Percentiles rank a stretch among this genome's conserved stretches.
These are phyloP conservation scores for Agrotis clavis DNA, from an alignment of 2,888 invertebrate genomes.

Conservation along the genomic window DNA sequence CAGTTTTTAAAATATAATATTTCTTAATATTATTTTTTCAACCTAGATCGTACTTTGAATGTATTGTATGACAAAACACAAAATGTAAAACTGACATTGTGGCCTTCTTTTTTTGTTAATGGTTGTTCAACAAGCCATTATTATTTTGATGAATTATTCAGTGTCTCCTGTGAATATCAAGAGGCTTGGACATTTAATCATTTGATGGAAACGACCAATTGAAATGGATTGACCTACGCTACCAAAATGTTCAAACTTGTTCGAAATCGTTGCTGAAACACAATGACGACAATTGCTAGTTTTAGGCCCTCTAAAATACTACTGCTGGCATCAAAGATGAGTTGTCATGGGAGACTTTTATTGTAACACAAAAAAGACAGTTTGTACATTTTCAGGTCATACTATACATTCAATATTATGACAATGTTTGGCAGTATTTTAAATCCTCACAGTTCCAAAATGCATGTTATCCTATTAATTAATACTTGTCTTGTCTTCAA, in stretches of 20 bases:
- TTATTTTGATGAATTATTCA: too few species aligned
- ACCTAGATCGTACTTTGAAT: slow-evolving; percentile 35
- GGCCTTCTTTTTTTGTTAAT: too few species aligned
- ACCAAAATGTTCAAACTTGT: too few species aligned
- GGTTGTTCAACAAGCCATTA: too few species aligned
- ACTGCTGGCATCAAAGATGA: too few species aligned
- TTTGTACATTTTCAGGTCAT: background rate
- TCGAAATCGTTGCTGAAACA: too few species aligned
- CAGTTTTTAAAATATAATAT: slow-evolving; percentile 60
- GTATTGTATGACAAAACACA: slow-evolving; percentile 31
- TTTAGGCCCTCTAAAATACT: too few species aligned
- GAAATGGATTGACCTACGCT: too few species aligned
- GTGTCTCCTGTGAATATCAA: too few species aligned
- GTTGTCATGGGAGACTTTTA: background rate
- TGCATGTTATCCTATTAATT: slow-evolving; percentile 17
- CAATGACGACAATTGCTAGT: too few species aligned
- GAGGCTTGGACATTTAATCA: too few species aligned
- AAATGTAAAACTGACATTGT: background rate
- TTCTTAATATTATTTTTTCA: slow-evolving; percentile 37
- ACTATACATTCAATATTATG: slow-evolving; percentile 27
- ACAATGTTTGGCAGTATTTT: slow-evolving; percentile 54
- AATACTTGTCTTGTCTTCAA: background rate
- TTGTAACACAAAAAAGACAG: background rate
- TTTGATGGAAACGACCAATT: too few species aligned
- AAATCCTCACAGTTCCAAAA: background rate